Base-by-base conservation (phyloP, 2,797 vertebrate genomes). In the Crocodylus rhombifer region DNA sequence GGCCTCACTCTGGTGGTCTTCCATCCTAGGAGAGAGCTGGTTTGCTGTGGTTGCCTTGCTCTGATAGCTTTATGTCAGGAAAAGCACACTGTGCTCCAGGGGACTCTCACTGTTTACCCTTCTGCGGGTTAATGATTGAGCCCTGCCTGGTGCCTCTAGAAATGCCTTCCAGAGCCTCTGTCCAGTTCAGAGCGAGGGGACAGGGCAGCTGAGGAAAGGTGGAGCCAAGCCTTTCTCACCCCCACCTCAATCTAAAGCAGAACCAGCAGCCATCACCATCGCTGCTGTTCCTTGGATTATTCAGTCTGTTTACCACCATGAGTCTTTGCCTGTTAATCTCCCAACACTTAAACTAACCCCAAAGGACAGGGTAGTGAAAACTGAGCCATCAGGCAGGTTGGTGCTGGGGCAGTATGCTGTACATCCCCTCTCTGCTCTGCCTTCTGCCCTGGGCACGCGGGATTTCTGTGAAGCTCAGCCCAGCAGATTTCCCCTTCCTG, bases 61-160 rank as follows among this genome's bases (percentile, higher is more conserved):
- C 74, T 0, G 51, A 94, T 94, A 92, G 87, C 89, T 90, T 90
- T 93, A 95, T 95, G 95, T 95, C 81, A 69, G 73, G 76, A 78
- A 87, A 81, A 89, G 94, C 90, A 93, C 91, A 30, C 23, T 78
- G 80, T 67, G 80, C 96, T 87, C 95, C 5, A 0, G 63, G 91
- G 95, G 63, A 88, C 69, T 94, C 77, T 80, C 79, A 69, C 62
- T 65, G 83, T 86, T 89, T 82, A n/a, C 65, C 82, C 89, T 80
- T 86, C 85, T 28, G 80, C 80, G 81, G 63, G 95, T 96, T 96
- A 97, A 97, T 96, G 91, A 97, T 95, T 67, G 12, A 96, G 82
- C 77, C 58, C 73, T 78, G 20, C 85, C 33, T 1, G 0, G 51
- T 8, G n/a, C 3, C 11, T 90, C 88, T 75, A 92, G 88, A 86